phyloP scores from a whole-genome alignment of 2,888 invertebrate genomes.

The Noctua pronuba region DNA sequence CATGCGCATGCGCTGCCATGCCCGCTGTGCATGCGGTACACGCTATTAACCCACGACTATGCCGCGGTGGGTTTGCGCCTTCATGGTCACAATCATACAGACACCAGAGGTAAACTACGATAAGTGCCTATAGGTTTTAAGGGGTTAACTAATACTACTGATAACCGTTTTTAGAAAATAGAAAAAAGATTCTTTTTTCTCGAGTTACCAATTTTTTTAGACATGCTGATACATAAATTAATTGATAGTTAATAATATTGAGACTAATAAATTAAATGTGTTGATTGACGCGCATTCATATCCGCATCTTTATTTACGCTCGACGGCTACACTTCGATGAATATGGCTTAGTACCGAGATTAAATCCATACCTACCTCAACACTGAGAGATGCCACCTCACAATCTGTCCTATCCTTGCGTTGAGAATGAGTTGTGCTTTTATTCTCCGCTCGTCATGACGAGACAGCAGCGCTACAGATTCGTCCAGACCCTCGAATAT shows the following conservation, averaged over 20 bases:
- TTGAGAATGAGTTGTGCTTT: slow-evolving; percentile 72
- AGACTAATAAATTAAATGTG: no score
- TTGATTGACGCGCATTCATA: not conserved
- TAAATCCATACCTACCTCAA: slow-evolving; percentile 70
- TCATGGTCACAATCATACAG: not conserved
- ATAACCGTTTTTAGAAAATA: no score
- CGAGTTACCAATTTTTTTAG: no score
- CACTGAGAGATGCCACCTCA: slow-evolving; percentile 79
- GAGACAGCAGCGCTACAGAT: slow-evolving; percentile 66
- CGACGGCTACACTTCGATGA: not conserved
- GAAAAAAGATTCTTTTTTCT: no score
- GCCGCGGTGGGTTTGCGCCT: no score
- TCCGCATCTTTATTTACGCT: not conserved
- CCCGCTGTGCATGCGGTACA: no score
- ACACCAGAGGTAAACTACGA: not conserved
- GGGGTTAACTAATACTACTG: not conserved
- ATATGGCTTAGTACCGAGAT: not conserved
- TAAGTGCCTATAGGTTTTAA: not conserved
- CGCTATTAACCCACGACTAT: no score
- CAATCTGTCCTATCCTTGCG: slow-evolving; percentile 74
- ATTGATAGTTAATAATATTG: no score
- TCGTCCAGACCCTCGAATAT: slow-evolving; percentile 80
- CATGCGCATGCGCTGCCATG: no score
- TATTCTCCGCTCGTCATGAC: slow-evolving; percentile 66
- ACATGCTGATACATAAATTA: no score